These are phyloP conservation scores for Seira sanloemensis DNA, from an alignment of 2,888 invertebrate genomes.

Conservation along the genomic window DNA sequence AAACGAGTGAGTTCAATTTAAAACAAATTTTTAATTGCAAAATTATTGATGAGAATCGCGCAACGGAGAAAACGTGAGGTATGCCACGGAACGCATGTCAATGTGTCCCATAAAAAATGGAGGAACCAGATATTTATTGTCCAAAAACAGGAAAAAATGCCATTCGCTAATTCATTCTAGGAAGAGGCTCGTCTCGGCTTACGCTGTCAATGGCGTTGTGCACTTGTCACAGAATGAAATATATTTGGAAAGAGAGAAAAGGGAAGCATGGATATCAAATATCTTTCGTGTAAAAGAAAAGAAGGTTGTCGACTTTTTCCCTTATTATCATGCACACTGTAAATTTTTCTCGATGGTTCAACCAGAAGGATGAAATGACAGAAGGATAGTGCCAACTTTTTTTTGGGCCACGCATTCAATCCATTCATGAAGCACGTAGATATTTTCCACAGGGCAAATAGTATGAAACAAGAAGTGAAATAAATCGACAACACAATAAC, in stretches of 20 bases:
- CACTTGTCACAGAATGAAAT: slow-evolving; percentile 6
- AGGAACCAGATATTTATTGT: background rate
- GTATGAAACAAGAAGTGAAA: slow-evolving; percentile 23
- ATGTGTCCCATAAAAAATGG: background rate
- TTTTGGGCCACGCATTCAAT: background rate
- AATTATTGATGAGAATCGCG: too few species aligned
- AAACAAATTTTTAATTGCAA: too few species aligned
- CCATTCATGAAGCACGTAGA: background rate
- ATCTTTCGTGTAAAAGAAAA: background rate
- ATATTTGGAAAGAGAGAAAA: background rate
- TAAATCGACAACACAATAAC: slow-evolving; percentile 26
- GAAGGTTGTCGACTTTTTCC: background rate
- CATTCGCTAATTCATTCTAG: background rate
- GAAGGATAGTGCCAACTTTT: background rate
- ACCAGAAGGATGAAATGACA: background rate
- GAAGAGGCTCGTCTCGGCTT: background rate
- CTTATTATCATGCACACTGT: background rate
- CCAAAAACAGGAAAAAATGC: background rate
- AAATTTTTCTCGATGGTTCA: background rate
- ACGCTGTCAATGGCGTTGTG: background rate
- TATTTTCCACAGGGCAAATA: background rate
- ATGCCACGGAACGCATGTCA: background rate
- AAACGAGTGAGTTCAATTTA: too few species aligned
- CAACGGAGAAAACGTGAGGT: background rate
- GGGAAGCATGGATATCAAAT: background rate